Conservation (phyloP, 2,797 vertebrate species). For the Lophius americanus region DNA sequence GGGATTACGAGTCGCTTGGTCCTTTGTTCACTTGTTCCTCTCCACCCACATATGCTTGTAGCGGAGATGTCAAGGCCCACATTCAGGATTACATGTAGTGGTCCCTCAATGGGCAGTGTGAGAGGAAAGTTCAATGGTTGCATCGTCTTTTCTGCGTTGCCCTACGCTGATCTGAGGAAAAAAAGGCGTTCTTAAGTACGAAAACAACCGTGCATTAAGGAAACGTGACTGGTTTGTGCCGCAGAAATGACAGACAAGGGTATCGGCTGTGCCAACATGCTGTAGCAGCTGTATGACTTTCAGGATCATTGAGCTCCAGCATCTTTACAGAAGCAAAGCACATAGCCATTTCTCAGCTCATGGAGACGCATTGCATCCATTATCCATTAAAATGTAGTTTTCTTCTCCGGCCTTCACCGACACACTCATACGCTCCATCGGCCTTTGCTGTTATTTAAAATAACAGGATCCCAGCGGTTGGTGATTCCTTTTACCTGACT, state of each 20-base stretch:
- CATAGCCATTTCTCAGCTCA: neutral
- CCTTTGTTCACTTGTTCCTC: conserved; percentile 72
- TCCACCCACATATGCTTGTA: conserved; percentile 61
- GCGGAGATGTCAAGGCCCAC: conserved; percentile 62
- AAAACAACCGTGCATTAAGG: neutral
- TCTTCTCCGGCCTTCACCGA: conserved; percentile 25
- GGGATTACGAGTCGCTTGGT: conserved; percentile 77
- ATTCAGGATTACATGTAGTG: conserved; percentile 63
- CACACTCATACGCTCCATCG: conserved; percentile 4
- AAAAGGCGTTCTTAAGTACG: neutral
- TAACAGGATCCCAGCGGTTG: conserved; percentile 11
- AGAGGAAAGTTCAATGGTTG: conserved; percentile 30
- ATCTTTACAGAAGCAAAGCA: conserved; percentile 2
- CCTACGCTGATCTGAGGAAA: conserved; percentile 2
- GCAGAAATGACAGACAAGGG: conserved; percentile 3
- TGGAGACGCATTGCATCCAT: conserved; percentile 28
- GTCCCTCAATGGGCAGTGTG: conserved; percentile 36
- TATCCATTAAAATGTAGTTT: conserved; percentile 5
- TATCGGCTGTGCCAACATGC: conserved; percentile 7
- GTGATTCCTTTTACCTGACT: neutral
- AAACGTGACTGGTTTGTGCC: neutral
- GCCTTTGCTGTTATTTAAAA: conserved; percentile 40
- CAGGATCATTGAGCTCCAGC: conserved; percentile 17
- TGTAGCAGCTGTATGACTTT: conserved; percentile 12
- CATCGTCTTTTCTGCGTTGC: conserved; percentile 8